Evolutionary conservation across 2,888 invertebrate species (phyloP).

Genomic region (Isotomurus palustris): DNA sequence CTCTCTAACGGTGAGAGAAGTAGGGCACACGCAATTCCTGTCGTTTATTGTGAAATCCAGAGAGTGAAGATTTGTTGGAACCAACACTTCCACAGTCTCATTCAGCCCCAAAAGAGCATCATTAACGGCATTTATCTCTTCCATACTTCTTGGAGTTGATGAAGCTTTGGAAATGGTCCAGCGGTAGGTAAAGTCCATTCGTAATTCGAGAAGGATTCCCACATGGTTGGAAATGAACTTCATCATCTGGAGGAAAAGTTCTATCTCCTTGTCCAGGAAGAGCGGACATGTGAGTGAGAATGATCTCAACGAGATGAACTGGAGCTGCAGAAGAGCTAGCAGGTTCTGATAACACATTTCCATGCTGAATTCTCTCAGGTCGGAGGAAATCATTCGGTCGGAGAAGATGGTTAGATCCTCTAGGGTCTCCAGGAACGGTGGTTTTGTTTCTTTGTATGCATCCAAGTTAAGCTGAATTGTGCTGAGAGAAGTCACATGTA

Average conservation of each 20-base stretch:
- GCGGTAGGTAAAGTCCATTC: background rate
- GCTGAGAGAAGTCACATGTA: no score
- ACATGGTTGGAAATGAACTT: background rate
- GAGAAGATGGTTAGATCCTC: no score
- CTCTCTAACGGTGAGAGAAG: background rate
- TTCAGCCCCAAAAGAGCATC: no score
- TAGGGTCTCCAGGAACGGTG: no score
- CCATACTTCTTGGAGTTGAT: no score
- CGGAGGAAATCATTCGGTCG: no score
- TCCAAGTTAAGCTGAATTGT: no score
- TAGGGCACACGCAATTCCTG: background rate
- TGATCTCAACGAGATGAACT: background rate
- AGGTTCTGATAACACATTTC: background rate
- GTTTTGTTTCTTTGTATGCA: no score
- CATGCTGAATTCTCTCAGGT: no score
- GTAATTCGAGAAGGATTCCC: background rate
- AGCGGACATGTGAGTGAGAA: background rate
- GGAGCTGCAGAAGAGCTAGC: background rate
- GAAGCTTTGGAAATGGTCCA: no score
- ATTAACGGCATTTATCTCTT: no score
- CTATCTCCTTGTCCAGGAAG: slow-evolving; percentile 3
- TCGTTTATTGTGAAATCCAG: background rate
- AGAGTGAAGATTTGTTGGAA: background rate
- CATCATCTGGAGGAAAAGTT: background rate
- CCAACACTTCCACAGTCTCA: background rate